These are phyloP conservation scores for Lypha dubia DNA, from an alignment of 2,888 invertebrate species.

Conservation along the genomic window DNA sequence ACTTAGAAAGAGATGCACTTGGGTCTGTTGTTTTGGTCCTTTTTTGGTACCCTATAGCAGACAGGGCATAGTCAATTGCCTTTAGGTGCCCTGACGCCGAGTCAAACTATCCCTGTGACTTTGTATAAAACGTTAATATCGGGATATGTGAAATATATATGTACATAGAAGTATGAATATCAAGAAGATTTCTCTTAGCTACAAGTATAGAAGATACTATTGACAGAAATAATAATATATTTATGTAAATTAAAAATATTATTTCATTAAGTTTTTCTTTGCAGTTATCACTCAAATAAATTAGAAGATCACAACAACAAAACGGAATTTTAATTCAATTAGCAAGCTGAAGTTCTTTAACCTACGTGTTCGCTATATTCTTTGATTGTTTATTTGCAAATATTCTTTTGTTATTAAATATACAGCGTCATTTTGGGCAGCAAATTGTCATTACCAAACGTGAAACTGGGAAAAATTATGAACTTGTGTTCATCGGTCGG, in stretches of 20 bases:
- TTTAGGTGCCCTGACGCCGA: too few species aligned
- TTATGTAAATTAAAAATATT: neutral
- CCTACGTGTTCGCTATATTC: neutral
- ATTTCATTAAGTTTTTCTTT: neutral
- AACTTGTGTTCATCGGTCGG: constrained; percentile 83
- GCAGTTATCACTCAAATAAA: constrained; percentile 18
- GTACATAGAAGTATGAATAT: neutral
- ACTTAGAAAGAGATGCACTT: too few species aligned
- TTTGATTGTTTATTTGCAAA: constrained; percentile 33
- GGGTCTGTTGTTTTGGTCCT: too few species aligned
- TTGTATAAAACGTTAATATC: too few species aligned
- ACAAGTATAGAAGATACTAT: too few species aligned
- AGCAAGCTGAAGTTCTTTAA: constrained; percentile 1
- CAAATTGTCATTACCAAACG: constrained; percentile 80
- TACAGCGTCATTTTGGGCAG: constrained; percentile 77
- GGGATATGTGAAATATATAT: too few species aligned
- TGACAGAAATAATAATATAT: too few species aligned
- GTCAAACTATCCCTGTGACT: too few species aligned
- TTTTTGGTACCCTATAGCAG: too few species aligned
- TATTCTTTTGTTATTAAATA: constrained; percentile 46
- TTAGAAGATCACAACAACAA: constrained; percentile 26
- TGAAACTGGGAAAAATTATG: constrained; percentile 83
- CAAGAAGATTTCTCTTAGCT: neutral
- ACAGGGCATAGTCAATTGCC: too few species aligned
- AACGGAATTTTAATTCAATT: constrained; percentile 13